Base-by-base conservation (phyloP, 2,113 vertebrate genomes). In the Gymnarchus niloticus region DNA sequence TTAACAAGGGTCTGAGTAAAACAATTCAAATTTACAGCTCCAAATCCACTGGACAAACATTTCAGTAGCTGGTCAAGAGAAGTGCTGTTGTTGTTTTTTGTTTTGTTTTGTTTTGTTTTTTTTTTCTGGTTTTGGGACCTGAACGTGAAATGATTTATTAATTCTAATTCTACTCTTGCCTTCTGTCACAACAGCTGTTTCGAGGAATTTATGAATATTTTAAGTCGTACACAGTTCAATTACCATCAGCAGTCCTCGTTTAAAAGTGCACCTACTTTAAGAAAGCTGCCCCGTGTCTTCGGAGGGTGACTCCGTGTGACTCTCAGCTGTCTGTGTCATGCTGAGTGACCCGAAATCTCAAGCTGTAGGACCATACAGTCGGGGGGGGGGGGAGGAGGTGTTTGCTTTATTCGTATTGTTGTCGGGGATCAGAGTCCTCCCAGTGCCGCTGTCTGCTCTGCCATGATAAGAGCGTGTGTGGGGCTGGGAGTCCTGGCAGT, bases 371-470 rank as follows among this genome's bases (percentile, higher is more conserved):
- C 23, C 80, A 56, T 25, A 56, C n/a, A 56, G 28, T 54, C 80
- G 28, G 51, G 76, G 76, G 76, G 51, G 9, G 80, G 17, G 12
- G 56, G 56, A 21, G 59, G 51, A 21, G 80, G 17, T 28, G 80
- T 54, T 37, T 33, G 80, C 80, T 82, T 82, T 82, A 49, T 82
- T 8, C 48, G 25, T 51, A 82, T 82, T 82, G 80, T 82, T 82
- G n/a, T n/a, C 41, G 76, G 80, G 49, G 80, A 81, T 81, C 54
- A 81, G 49, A 81, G 80, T 82, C 49, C 80, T 51, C 49, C 80
- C 80, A 52, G 51, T 33, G 80, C 25, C 17, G 48, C 80, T 33
- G 80, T 82, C 80, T 54, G 51, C 80, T 54, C 25, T 25, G 80
- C n/a, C 49, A 82, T 82, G 80, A 82, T 82, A 82, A 82, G 49